Base-by-base conservation (phyloP, 2,888 invertebrate species). In the Sericinus montela region DNA sequence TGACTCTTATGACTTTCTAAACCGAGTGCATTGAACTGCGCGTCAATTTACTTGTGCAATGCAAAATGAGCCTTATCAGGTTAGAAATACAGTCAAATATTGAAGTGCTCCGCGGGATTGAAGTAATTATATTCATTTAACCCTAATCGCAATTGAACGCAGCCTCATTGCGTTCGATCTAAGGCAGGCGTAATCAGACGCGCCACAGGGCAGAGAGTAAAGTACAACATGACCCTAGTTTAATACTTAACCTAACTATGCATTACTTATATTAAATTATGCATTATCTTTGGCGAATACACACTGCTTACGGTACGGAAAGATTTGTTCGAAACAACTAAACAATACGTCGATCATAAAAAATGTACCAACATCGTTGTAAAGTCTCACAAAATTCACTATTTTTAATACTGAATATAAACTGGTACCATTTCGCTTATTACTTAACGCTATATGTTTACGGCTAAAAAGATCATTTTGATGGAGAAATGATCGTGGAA, bases 281-380 rank as follows among this genome's bases (percentile, higher is more conserved):
- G 85, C 85, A 75, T 76, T 82, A 87, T 87, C 87, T 87, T 87
- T 87, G 87, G 87, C 86, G 85, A 85, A 75, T 84, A 85, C 80
- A 87, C n/a, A n/a, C 82, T 86, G 80, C 77, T 80, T 71, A 78
- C 65, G 76, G 82, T 82, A 83, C 82, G 78, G 59, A 75, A 67
- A 68, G 71, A 72, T 60, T 62, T 65, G 64, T 63, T 61, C 67
- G 67, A 63, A 59, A 62, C 58, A 62, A 60, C 58, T 56, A 60
- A 65, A 67, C 59, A 54, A 56, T 62, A 62, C 53, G 58, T 60
- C 56, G 64, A 66, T 59, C 59, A 56, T 62, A 63, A 76, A 79
- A 80, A 75, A 72, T 64, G 63, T 79, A 80, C 73, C 73, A 79
- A 81, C 68, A 52, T 86, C 86, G 85, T 86, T 86, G 87, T 86